Percentiles rank a stretch among this genome's conserved stretches.
These are phyloP conservation scores for Eupithecia centaureata DNA, from an alignment of 2,888 invertebrate genomes.

Conservation along the genomic window DNA sequence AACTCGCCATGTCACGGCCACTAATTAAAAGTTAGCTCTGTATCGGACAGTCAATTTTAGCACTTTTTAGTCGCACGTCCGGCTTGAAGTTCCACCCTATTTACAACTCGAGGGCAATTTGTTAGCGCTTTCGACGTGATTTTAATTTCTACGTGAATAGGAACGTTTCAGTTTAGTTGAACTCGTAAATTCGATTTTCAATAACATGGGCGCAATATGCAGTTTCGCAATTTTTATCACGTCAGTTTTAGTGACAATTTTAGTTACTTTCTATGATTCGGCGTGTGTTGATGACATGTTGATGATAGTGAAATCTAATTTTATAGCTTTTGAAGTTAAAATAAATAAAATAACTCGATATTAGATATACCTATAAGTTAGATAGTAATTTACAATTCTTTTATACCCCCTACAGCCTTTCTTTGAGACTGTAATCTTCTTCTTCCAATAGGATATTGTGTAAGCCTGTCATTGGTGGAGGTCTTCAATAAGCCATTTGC, in stretches of 20 bases:
- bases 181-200: conserved; percentile 42
- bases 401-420: conserved; percentile 28
- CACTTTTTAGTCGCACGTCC: conserved; percentile 41
- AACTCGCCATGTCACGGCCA: conserved; percentile 31
- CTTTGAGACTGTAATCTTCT: conserved; percentile 38
- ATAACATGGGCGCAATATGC: conserved; percentile 41
- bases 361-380: neutral
- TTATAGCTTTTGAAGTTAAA: neutral
- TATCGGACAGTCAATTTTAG: conserved; percentile 46
- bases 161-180: conserved; percentile 40
- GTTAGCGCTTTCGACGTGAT: conserved; percentile 35
- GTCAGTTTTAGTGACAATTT: conserved; percentile 19
- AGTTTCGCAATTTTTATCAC: conserved; percentile 31
- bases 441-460: conserved; percentile 42
- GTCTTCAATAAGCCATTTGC: conserved; percentile 44
- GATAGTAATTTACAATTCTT: conserved; percentile 30
- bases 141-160: conserved; percentile 43
- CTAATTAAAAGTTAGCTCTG: conserved; percentile 46
- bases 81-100: conserved; percentile 43
- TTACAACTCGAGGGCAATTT: conserved; percentile 45
- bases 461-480: conserved; percentile 43
- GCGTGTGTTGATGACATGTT: conserved; percentile 11
- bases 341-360: neutral
- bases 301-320: neutral
- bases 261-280: conserved; percentile 26